Base-by-base conservation (phyloP, 64 coral and sea anemone species). In the Montipora capricornis region DNA sequence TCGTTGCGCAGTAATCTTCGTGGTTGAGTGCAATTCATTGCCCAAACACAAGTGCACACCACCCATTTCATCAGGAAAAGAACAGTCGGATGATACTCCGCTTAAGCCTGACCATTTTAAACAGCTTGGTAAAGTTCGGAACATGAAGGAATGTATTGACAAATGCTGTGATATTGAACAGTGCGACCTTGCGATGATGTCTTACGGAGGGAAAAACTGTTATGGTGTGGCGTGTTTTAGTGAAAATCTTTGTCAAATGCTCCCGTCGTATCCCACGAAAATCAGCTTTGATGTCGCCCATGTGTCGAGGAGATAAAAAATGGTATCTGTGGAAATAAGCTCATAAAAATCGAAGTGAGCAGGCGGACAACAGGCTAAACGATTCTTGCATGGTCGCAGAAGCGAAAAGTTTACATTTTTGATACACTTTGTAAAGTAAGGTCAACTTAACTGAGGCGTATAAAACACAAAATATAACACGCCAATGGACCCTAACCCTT, bases 151-250 rank as follows among this genome's bases (percentile, higher is more conserved):
- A 17, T 97, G 96, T 37, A 92, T 97, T 68, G 19, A 89, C 6
- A 93, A 90, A 52, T 97, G 96, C 49, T 97, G 96, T 62, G 96
- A 89, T 20, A 73, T 94, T 1, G 20, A 92, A 44, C 70, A 89
- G 4, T 97, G 96, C 64, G 96, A 97, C 70, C 80, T 97, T 14
- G 96, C 93, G 12, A 97, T 97, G 96, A 97, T 97, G 96, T 97
- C 96, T 9, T 97, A 97, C 77, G 93, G 84, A 9, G 92, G 96
- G 13, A 83, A 85, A 12, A 94, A 91, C 47, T 97, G 96, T 17
- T 97, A 97, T 74, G 96, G 92, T 1, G 93, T 97, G 3, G 93
- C 93, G 6, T 97, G 96, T 79, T 97, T 97, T 50, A 94, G 91
- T 84, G 89, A 95, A 48, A 97, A 97, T 29, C 77, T 97, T 58